Percentiles rank a stretch among this genome's conserved stretches.
These are phyloP conservation scores for Suillia variegata DNA, from an alignment of 2,888 invertebrate genomes.

Conservation along the genomic window DNA sequence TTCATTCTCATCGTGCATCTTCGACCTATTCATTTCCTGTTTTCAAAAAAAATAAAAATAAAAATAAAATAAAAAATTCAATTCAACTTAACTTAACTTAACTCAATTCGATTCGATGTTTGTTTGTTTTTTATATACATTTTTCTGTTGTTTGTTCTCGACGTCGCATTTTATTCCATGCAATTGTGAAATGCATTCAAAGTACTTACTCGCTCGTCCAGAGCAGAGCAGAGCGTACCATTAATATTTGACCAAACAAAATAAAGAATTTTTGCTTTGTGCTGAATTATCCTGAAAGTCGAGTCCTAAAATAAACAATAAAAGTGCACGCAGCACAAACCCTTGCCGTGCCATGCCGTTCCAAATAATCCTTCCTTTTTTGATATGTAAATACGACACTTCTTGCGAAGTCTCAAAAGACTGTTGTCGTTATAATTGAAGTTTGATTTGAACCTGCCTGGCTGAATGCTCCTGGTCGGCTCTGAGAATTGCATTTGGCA, in stretches of 20 bases:
- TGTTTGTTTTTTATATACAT: not conserved
- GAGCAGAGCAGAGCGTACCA: not conserved
- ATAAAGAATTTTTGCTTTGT: conserved; percentile 33
- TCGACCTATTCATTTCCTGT: conserved; percentile 49
- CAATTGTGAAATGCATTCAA: conserved; percentile 18
- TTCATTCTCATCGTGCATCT: conserved; percentile 31
- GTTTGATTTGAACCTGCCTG: conserved; percentile 29
- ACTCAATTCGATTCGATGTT: conserved; percentile 7
- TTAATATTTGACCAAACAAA: conserved; percentile 10
- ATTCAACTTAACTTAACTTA: no score
- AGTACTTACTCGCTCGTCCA: not conserved
- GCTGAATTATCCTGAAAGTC: no score
- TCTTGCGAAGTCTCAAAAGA: not conserved
- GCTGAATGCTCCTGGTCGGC: not conserved
- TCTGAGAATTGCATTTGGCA: not conserved
- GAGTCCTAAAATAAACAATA: conserved; percentile 9
- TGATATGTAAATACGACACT: conserved; percentile 21
- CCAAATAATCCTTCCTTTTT: no score
- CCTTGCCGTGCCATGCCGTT: conserved; percentile 3
- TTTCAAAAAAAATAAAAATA: no score
- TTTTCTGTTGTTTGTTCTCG: conserved; percentile 5
- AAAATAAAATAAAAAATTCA: no score
- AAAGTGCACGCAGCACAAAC: conserved; percentile 26
- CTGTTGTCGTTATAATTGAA: conserved; percentile 22
- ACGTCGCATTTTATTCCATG: conserved; percentile 6